Conservation (phyloP, 37 sponge, comb jelly and placozoan species). For the Eunapius fragilis region DNA sequence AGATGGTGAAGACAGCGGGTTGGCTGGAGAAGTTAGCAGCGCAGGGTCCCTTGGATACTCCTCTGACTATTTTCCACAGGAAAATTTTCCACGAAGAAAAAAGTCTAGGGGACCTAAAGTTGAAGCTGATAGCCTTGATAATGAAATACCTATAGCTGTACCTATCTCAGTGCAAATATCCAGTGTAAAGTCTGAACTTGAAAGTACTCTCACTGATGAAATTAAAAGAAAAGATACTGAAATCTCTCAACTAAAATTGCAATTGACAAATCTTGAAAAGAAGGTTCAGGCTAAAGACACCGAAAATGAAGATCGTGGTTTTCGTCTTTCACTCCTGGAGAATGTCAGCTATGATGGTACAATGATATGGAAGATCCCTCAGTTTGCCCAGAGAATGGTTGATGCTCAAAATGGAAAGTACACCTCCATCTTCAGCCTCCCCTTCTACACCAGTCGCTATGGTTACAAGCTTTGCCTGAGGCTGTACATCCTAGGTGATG, state of each 20-base stretch:
- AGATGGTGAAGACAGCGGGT: not conserved
- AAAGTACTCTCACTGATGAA: not conserved
- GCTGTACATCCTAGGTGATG: slow-evolving; percentile 82
- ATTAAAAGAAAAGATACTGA: slow-evolving; percentile 14
- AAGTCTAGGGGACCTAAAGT: not conserved
- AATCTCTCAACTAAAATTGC: slow-evolving; percentile 10
- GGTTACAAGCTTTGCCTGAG: slow-evolving; percentile 89
- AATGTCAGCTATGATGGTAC: slow-evolving; percentile 64
- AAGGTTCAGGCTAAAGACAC: slow-evolving; percentile 26
- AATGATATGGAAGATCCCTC: slow-evolving; percentile 81
- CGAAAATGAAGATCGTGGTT: slow-evolving; percentile 73
- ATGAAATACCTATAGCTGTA: not conserved
- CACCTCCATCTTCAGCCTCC: slow-evolving; percentile 79
- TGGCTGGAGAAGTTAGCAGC: not conserved
- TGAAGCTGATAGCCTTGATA: not conserved
- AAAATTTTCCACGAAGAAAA: not conserved
- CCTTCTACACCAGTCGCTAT: slow-evolving; percentile 77
- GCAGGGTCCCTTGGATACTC: not conserved
- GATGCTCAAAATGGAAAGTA: slow-evolving; percentile 76
- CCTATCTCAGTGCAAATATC: not conserved
- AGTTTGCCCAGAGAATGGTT: slow-evolving; percentile 61
- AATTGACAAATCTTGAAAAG: slow-evolving; percentile 43
- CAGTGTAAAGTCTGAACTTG: not conserved
- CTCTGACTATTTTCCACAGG: not conserved
- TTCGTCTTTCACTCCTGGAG: slow-evolving; percentile 74